Evolutionary conservation across 2,797 vertebrate genomes (phyloP), one percentile per base, ranked within the genome.

Genomic region (Neostethus bicornis): DNA sequence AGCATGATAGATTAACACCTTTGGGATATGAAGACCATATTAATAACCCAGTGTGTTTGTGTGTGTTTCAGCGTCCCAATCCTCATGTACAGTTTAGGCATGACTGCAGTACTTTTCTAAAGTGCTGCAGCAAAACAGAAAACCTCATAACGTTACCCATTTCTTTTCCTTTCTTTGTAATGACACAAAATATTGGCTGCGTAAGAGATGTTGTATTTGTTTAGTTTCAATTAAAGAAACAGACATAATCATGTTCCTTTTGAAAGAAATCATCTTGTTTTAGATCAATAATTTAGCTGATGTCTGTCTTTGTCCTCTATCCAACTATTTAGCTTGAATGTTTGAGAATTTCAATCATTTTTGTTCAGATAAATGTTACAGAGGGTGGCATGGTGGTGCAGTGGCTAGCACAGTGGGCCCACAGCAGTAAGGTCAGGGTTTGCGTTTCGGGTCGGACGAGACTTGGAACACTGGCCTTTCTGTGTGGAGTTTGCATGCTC

Each of bases 31-130:
- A 35, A 50, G 69, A 66, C 66, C 60, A 69, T 81, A 79, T 67
- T 66, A 76, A 79, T 61, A 52, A 47, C 56, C 35, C 24, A 55
- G 17, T 54, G 11, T 45, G 37, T 43, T 41, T 53, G 25, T 53
- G 38, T 29, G 41, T 45, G 34, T 59, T 65, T 71, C 50, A 67
- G 55, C 54, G 49, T 61, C 38, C 66, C 45, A 80, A 63, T 78
- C 59, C 50, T 58, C 39, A 68, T 65, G 54, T 67, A 50, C 34
- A 43, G 13, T 77, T 77, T 66, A 38, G 74, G 80, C n/a, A 85
- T 87, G 82, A 86, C 74, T 65, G 32, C 73, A 84, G 81, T 72
- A 65, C 48, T 86, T 89, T 87, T 49, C 63, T 25, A n/a, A 75
- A 70, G 55, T 78, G 43, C 58, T 80, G 62, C 61, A 59, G 63